Base-by-base conservation (phyloP, 2,797 vertebrate species). In the Dicrostonyx torquatus region DNA sequence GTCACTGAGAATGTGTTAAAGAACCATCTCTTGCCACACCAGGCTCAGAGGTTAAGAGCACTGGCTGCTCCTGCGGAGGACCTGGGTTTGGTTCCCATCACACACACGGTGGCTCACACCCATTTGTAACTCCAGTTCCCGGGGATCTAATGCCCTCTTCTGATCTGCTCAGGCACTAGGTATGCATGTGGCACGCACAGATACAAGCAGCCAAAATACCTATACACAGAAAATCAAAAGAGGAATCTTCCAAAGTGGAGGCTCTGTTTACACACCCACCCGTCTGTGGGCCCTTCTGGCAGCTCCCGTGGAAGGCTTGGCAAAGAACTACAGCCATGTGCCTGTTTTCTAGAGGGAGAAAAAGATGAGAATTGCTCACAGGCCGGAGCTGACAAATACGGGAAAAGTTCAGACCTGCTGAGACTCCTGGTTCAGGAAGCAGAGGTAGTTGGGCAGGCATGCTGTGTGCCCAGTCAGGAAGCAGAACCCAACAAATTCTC, bases 341-440 rank as follows among this genome's bases (percentile, higher is more conserved):
- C 18, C 89, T 68, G 60, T 76, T 94, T 91, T 73, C 80, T 94
- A 77, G 60, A 90, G 3, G 20, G 22, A 77, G 48, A 89, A 79
- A 94, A 68, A 76, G 53, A 26, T 50, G 45, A 45, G 53, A 93
- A 34, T 50, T 15, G 18, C 43, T 14, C 29, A 34, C 1, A 24
- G 76, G 64, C 29, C 79, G 79, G 22, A 62, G 78, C n/a, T 29
- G 86, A 92, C n/a, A 26, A 77, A 53, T 64, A 26, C 34, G 3
- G 48, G 79, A 62, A 82, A 91, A 60, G 60, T 37, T 40, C 85
- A 26, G 50, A n/a, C 45, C 45, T n/a, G 48, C 20, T 72, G 62
- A 43, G 45, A 29, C 78, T 11, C 14, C 17, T 29, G 50, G n/a
- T 17, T 40, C 34, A 20, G 31, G 40, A 86, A 50, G 13, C 31